Percentiles rank a stretch among this genome's conserved stretches.
Conservation (phyloP, 1,140 invertebrate genomes). For the Drosophila asahinai region DNA sequence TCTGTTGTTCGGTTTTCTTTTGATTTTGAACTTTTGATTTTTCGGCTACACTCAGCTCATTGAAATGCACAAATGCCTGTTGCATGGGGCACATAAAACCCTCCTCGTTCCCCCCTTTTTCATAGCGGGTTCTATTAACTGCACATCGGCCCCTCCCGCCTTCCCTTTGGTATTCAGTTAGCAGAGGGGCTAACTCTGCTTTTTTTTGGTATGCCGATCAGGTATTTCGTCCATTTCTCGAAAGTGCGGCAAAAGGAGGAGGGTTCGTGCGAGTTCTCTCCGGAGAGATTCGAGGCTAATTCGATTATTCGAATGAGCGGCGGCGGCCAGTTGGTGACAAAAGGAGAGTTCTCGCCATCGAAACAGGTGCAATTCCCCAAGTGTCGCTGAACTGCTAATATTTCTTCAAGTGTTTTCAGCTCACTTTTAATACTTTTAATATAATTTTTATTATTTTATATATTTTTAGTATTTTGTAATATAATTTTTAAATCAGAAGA, state of each 20-base stretch:
- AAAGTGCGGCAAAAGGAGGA: not conserved
- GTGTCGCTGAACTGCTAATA: slow-evolving; percentile 30
- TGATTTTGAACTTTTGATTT: slow-evolving; percentile 26
- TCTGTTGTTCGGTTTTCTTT: slow-evolving; percentile 44
- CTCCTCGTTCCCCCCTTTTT: not conserved
- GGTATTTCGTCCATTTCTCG: slow-evolving; percentile 36
- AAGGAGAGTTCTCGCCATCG: not conserved
- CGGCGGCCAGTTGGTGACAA: too few relatives aligned
- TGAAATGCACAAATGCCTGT: slow-evolving; percentile 70
- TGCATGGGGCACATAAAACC: slow-evolving; percentile 56
- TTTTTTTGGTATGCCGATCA: slow-evolving; percentile 33
- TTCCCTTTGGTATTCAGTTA: slow-evolving; percentile 3
- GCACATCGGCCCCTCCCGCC: slow-evolving; percentile 39
- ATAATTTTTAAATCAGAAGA: not conserved
- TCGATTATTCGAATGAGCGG: slow-evolving; percentile 33
- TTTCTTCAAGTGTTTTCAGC: not conserved
- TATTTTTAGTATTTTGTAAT: not conserved
- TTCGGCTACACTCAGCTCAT: slow-evolving; percentile 55
- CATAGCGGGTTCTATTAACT: slow-evolving; percentile 77
- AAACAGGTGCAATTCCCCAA: slow-evolving; percentile 28
- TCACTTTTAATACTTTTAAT: not conserved
- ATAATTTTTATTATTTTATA: not conserved
- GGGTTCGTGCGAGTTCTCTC: slow-evolving; percentile 1
- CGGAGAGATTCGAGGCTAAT: slow-evolving; percentile 36
- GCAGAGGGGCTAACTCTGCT: too few relatives aligned